Evolutionary conservation across 2,888 invertebrate genomes (phyloP), one percentile per base, ranked within the genome.

Genomic region (Nymphalis c-album): DNA sequence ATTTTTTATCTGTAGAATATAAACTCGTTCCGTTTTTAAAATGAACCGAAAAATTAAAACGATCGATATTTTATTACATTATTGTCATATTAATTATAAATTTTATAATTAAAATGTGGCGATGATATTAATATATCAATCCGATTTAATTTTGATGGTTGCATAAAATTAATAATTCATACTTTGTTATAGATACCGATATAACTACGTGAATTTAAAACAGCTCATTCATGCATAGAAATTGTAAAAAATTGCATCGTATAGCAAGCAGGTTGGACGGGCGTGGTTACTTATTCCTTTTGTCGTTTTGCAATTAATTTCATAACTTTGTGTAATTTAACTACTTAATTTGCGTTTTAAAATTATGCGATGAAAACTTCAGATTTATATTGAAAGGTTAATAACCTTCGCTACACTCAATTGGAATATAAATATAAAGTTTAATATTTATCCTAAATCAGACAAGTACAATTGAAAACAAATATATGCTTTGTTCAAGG

Each of bases 101-200:
- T 48, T n/a, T 48, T 48, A n/a, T 48, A 17, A 48, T 48, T 48
- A 48, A 40, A 13, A 13, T 13, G 13, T 40, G 40, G 13, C 22
- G 45, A 60, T 45, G 45, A 60, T 60, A 22, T 6, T 40, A 47
- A 60, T 58, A 51, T 60, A 60, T 40, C 16, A 18, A 48, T 45
- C 53, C 4, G 31, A 16, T 60, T 46, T 60, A n/a, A 48, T 40
- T 26, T n/a, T 45, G 50, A 50, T 51, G 8, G 35, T 26, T 55
- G 48, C 31, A 26, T 46, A 46, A 7, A 46, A 64, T 58, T 51
- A 64, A 70, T 70, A 46, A 70, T 67, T 67, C 63, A 63, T 67
- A 26, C 13, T 51, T 31, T 55, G 69, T 61, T 48, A 70, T 64
- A 62, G 20, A 67, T 46, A 61, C 35, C 45, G 51, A 59, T 47